Conservation (phyloP, 2,113 vertebrate species). For the Pundamilia nyererei region DNA sequence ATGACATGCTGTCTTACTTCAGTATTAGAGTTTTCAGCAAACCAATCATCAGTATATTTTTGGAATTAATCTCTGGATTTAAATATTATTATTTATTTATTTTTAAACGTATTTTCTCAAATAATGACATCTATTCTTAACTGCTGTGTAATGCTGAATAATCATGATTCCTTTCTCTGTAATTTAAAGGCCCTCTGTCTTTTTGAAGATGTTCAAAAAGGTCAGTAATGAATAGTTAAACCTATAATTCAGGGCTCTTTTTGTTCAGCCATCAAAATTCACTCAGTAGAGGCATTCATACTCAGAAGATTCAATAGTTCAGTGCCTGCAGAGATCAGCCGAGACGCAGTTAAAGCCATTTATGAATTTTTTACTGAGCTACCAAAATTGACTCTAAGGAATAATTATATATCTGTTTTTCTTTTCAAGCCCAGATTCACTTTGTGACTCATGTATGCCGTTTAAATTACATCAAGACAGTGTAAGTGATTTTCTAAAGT, state of each 20-base stretch:
- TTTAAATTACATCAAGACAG: not conserved
- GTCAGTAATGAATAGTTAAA: not conserved
- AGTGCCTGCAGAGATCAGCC: not conserved
- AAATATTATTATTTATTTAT: too few species aligned
- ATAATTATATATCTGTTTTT: not conserved
- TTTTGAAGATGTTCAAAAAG: not conserved
- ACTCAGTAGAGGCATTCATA: not conserved
- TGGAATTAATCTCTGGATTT: not conserved
- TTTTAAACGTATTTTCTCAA: not conserved
- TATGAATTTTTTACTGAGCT: not conserved
- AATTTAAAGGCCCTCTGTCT: not conserved
- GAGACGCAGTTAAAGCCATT: not conserved
- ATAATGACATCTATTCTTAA: not conserved
- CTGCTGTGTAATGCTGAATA: not conserved
- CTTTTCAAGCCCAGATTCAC: not conserved
- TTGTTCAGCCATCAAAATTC: not conserved
- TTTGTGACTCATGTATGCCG: not conserved
- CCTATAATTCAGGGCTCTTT: not conserved
- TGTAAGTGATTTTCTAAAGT: not conserved
- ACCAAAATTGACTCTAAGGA: not conserved
- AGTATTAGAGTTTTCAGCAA: not conserved
- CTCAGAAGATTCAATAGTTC: not conserved
- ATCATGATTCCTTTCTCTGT: not conserved
- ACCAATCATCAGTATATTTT: not conserved
- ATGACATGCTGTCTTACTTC: not conserved